Evolutionary conservation across 2,113 vertebrate genomes (phyloP), one percentile per base, ranked within the genome.

Genomic region (Bufo gargarizans): DNA sequence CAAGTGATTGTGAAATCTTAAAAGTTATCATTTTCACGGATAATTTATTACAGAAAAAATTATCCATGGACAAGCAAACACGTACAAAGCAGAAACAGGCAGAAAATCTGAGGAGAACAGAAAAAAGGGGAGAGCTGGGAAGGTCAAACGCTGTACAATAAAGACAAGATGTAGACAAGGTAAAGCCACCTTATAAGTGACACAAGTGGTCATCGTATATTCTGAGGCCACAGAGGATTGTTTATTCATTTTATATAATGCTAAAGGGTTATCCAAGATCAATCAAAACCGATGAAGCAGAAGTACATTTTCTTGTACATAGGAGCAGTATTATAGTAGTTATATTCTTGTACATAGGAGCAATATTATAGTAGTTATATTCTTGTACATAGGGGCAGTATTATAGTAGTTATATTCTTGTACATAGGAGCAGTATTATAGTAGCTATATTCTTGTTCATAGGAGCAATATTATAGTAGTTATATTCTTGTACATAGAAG

Each of bases 31-130:
- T 83, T 83, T 53, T 33, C 47, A 69, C 10, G 47, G 61, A 69
- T 83, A 83, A 67, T 67, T 50, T 83, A 53, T 83, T 53, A 67
- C 81, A 83, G 81, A 83, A 83, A 47, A 67, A 65, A 53, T 61
- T 83, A 49, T 83, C 17, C 61, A 65, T 50, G 61, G 81, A 67
- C 59, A 82, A 82, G 33, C 19, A 67, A 67, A 67, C 61, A 69
- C 0, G 49, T 14, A 65, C 2, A 6, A 69, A n/a, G 80, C 4
- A 13, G 43, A 69, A 33, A 9, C 67, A 12, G 67, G 67, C 67
- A 13, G 19, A 3, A 43, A 63, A 63, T 77, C 20, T 13, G 76
- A 14, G 77, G 11, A 78, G 55, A 77, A 13, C 49, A 12, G 47
- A 16, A 20, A 8, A 63, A 63, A 45, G 59, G 19, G 12, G 17